phyloP scores from a whole-genome alignment of 2,888 invertebrate genomes.

The Ypsolopha scabrella region DNA sequence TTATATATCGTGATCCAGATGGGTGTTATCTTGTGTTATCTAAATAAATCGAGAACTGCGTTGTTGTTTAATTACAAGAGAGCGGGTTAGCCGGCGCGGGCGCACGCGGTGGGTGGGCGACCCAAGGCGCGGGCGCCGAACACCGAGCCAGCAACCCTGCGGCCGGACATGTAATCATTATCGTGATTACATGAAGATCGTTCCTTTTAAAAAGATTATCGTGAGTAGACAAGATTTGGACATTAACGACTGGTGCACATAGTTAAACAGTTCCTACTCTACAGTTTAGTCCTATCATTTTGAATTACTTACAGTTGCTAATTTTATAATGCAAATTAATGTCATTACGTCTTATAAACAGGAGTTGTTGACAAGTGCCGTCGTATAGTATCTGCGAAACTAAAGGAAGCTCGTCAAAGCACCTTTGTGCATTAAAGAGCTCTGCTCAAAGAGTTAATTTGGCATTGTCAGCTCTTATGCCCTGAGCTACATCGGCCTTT shows the following conservation, averaged over 20 bases:
- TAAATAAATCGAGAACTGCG: slow-evolving; percentile 37
- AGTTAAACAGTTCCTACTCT: too few relatives aligned
- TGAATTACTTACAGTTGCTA: too few relatives aligned
- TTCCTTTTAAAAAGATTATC: slow-evolving; percentile 30
- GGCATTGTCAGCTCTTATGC: slow-evolving; percentile 11
- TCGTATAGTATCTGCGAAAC: slow-evolving; percentile 18
- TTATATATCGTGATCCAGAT: slow-evolving; percentile 23
- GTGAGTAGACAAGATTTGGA: slow-evolving; percentile 23
- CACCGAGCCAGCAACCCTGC: slow-evolving; percentile 16
- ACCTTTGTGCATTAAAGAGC: slow-evolving; percentile 35
- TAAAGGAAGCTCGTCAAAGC: slow-evolving; percentile 30
- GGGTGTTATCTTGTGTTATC: slow-evolving; percentile 33
- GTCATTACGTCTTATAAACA: too few relatives aligned
- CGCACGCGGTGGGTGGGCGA: slow-evolving; percentile 42
- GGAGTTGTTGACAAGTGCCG: slow-evolving; percentile 15
- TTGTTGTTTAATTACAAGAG: slow-evolving; percentile 42
- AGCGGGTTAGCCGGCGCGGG: slow-evolving; percentile 21
- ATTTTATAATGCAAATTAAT: too few relatives aligned
- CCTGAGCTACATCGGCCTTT: not conserved
- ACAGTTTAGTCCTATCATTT: too few relatives aligned
- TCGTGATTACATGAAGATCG: slow-evolving; percentile 21
- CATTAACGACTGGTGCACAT: slow-evolving; percentile 2
- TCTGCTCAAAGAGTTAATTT: slow-evolving; percentile 49
- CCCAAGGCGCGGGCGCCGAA: slow-evolving; percentile 25
- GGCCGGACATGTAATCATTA: slow-evolving; percentile 35